These are phyloP conservation scores for Masticophis lateralis DNA, from an alignment of 2,797 vertebrate species.

Conservation along the genomic window DNA sequence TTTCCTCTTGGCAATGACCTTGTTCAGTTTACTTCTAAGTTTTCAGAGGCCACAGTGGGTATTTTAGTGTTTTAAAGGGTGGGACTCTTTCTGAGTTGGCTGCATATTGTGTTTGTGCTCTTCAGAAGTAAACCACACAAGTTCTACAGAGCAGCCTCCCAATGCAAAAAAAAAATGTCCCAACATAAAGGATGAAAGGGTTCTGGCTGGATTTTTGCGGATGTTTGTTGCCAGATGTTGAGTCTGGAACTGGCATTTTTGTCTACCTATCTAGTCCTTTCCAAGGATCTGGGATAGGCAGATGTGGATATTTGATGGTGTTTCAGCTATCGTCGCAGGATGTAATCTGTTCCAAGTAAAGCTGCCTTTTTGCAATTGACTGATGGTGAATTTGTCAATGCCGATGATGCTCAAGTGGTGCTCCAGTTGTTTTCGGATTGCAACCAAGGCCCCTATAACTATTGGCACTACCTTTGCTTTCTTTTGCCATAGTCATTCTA, in stretches of 20 bases:
- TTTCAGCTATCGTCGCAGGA: background rate
- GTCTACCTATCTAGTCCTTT: background rate
- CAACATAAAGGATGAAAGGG: background rate
- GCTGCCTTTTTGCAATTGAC: background rate
- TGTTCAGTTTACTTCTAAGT: background rate
- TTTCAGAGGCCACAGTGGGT: background rate
- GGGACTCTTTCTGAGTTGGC: constrained; percentile 13
- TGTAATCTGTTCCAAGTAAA: background rate
- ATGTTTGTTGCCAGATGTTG: background rate
- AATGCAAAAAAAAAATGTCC: background rate
- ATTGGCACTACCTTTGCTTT: background rate
- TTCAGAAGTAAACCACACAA: constrained; percentile 7
- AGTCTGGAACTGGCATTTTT: background rate
- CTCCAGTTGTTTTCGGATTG: background rate
- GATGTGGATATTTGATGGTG: background rate
- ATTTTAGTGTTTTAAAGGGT: constrained; percentile 3
- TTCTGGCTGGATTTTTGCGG: background rate
- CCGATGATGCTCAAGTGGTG: background rate
- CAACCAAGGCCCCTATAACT: background rate
- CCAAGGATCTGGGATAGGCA: background rate
- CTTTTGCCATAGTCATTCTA: background rate
- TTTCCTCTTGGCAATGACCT: constrained; percentile 7
- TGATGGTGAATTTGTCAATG: background rate
- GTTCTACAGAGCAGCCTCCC: background rate
- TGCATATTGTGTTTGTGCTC: constrained; percentile 18